phyloP scores from a whole-genome alignment of 2,797 vertebrate genomes.

The Serranus cabrilla region DNA sequence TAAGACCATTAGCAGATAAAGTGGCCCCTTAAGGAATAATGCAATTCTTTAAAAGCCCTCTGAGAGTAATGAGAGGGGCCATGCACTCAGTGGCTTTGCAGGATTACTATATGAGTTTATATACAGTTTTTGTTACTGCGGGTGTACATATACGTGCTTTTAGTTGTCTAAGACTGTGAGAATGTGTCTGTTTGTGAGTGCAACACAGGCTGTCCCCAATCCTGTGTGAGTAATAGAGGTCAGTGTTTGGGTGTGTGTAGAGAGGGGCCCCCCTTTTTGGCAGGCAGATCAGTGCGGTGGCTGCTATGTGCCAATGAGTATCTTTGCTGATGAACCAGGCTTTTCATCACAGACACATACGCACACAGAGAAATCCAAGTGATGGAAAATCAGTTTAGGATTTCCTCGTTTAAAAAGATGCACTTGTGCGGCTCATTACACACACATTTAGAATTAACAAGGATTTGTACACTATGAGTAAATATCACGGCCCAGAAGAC shows the following conservation, averaged over 20 bases:
- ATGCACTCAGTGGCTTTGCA: constrained; percentile 13
- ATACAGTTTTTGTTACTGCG: constrained; percentile 1
- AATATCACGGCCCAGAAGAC: constrained; percentile 14
- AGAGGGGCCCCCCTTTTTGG: constrained; percentile 37
- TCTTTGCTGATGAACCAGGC: constrained; percentile 46
- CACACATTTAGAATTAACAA: constrained; percentile 14
- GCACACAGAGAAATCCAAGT: constrained; percentile 16
- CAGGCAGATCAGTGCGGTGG: constrained; percentile 47
- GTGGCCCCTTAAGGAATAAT: constrained; percentile 61
- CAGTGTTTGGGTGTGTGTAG: constrained; percentile 9
- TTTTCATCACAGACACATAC: constrained; percentile 22
- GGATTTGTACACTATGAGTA: constrained; percentile 5
- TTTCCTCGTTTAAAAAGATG: constrained; percentile 29
- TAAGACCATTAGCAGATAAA: constrained; percentile 73
- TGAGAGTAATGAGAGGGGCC: constrained; percentile 52
- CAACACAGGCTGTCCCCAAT: constrained; percentile 23
- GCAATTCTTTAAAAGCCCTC: constrained; percentile 74
- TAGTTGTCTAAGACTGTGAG: background rate
- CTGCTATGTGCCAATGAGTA: constrained; percentile 42
- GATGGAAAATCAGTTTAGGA: background rate
- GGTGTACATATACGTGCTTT: background rate
- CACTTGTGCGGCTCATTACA: background rate
- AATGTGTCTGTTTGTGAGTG: background rate
- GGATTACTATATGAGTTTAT: constrained; percentile 15
- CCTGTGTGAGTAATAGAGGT: constrained; percentile 13